Base-by-base conservation (phyloP, 2,888 invertebrate species). In the Drosophila multiciliata region DNA sequence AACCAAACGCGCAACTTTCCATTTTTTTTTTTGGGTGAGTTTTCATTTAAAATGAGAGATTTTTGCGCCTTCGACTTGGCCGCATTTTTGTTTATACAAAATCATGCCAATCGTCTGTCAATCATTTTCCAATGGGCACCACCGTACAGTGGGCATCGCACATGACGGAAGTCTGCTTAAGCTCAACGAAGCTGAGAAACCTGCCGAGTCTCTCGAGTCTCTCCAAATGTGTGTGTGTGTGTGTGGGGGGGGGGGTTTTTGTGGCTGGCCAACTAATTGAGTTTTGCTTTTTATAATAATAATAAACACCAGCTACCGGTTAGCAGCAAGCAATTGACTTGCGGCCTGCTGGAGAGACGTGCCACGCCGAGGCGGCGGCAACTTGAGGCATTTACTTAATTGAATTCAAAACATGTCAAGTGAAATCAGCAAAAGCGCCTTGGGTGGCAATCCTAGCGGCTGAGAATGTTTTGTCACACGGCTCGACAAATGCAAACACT, bases 81-180 rank as follows among this genome's bases (percentile, higher is more conserved):
- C 42, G 58, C 75, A 61, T 79, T 84, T 26, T 87, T 90, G 88
- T 91, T 91, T 91, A 91, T 82, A 90, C 78, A 89, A 84, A 91
- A 87, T 90, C 88, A 90, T 91, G 91, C 92, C 91, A 91, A 91
- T 91, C 91, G 92, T 83, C 85, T 91, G 91, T 92, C 91, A 91
- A 92, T 92, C 91, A 91, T 82, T 80, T 75, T 81, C 81, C 74
- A 85, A 85, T 89, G 73, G 84, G 73, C 68, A n/a, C 54, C 68
- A 26, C 38, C 48, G 66, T 55, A 66, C 66, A 35, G 42, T 52
- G 50, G 54, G 58, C 74, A 70, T 52, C 50, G 49, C 78, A 71
- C 74, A 88, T 89, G 88, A 87, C 85, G 89, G 89, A 86, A 87
- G 89, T 90, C 86, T 86, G 89, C 79, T 89, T 89, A 83, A 79